Base-by-base conservation (phyloP, 2,888 invertebrate species). In the Zygaena filipendulae region DNA sequence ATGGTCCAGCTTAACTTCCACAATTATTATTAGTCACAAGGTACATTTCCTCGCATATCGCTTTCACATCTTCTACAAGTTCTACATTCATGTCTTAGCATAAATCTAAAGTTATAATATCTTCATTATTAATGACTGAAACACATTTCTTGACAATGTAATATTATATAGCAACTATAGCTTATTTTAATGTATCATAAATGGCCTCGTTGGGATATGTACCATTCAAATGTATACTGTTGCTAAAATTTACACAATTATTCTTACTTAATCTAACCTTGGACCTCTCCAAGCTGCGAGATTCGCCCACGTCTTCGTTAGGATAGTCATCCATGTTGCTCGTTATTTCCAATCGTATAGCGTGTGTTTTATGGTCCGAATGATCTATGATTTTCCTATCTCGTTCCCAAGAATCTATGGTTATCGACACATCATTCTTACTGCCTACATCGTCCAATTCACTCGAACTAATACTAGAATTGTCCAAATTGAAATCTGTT, bases 191-290 rank as follows among this genome's bases (percentile, higher is more conserved):
- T 41, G 79, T 79, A 70, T 79, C 79, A 41, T 79, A 79, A 54
- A 79, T 79, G 72, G 77, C 77, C 61, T 79, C 79, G 68, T 62
- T 75, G 61, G 77, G 74, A 62, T 79, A 79, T 64, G 72, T 75
- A 71, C 79, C 79, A 69, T 79, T 79, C 52, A 79, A 63, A 56
- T 79, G 77, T 54, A 79, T 79, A 49, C 77, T 79, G 61, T 79
- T 79, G 44, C 79, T 77, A 63, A 79, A 79, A 56, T 74, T 75
- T 59, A 79, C 48, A 18, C 52, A 60, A 48, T 59, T 69, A 58
- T 77, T 72, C 59, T 79, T 79, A 57, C 64, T 66, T 45, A 70
- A 45, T 45, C 63, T 54, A 21, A 75, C 57, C 36, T 74, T 68
- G 19, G 59, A 56, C 39, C 51, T 52, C 27, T 69, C 70, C 46